Conservation (phyloP, 2,888 invertebrate genomes). For the Luffia ferchaultella region DNA sequence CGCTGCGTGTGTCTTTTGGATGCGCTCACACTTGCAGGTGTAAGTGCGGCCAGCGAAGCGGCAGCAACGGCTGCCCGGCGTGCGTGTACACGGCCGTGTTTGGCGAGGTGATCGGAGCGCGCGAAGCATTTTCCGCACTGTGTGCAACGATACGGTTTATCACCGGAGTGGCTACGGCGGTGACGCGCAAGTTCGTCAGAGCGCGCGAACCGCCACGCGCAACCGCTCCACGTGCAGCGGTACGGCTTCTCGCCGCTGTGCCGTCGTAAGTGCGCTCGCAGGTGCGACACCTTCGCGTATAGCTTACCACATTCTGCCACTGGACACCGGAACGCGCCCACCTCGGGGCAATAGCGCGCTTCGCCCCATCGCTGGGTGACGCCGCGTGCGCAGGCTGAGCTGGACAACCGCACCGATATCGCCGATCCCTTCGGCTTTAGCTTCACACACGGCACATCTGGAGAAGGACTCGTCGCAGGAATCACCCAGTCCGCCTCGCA, state of each 20-base stretch:
- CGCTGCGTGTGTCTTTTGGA: neutral
- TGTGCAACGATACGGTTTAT: slow-evolving; percentile 91
- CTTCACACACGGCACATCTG: slow-evolving; percentile 10
- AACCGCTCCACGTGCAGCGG: slow-evolving; percentile 78
- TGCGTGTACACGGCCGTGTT: slow-evolving; percentile 88
- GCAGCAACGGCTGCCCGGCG: slow-evolving; percentile 59
- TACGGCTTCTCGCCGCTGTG: slow-evolving; percentile 86
- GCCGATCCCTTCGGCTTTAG: slow-evolving; percentile 17
- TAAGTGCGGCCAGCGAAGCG: slow-evolving; percentile 16
- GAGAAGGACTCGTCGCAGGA: slow-evolving; percentile 24
- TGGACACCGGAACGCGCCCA: slow-evolving; percentile 73
- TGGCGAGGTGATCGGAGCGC: slow-evolving; percentile 92
- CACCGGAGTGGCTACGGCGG: slow-evolving; percentile 92
- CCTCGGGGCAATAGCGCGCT: slow-evolving; percentile 46
- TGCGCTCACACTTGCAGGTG: neutral
- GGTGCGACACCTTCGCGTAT: slow-evolving; percentile 89
- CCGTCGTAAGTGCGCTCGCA: slow-evolving; percentile 86
- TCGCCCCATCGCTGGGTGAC: slow-evolving; percentile 31
- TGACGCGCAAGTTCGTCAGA: slow-evolving; percentile 95
- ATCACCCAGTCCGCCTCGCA: slow-evolving; percentile 25
- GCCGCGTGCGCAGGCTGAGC: slow-evolving; percentile 12
- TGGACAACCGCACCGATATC: slow-evolving; percentile 23
- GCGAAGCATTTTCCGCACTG: slow-evolving; percentile 91
- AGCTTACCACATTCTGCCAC: slow-evolving; percentile 78
- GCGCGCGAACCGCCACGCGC: slow-evolving; percentile 92